A percentile compares a stretch with the other conserved stretches of the same genome.
Conservation (phyloP, 2,797 vertebrate species). For the Rhinichthys osculus region DNA sequence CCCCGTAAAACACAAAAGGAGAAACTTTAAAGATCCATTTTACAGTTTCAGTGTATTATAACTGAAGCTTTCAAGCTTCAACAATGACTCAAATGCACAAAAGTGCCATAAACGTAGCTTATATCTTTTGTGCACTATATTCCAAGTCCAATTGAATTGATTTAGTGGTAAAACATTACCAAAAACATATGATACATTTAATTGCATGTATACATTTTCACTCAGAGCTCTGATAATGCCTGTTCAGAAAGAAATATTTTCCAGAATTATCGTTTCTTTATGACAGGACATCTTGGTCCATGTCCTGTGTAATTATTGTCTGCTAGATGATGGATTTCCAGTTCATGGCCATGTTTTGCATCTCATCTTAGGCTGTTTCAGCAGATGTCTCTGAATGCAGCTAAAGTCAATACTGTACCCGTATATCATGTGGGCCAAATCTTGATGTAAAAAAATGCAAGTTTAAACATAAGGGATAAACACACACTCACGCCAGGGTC, state of each 20-base stretch:
- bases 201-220: background rate
- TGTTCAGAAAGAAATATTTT: background rate
- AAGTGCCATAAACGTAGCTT: background rate
- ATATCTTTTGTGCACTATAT: background rate
- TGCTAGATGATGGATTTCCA: conserved; percentile 19
- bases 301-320: conserved; percentile 62
- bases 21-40: background rate
- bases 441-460: conserved; percentile 20
- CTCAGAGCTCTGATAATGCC: background rate
- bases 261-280: background rate
- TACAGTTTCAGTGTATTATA: background rate
- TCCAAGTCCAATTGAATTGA: background rate
- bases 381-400: conserved; percentile 55
- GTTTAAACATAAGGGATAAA: conserved; percentile 32
- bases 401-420: conserved; percentile 46
- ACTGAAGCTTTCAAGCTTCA: background rate
- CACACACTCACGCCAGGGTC: conserved; percentile 20
- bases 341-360: conserved; percentile 25
- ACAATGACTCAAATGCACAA: background rate
- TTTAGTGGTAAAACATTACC: background rate
- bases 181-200: background rate
- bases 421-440: conserved; percentile 16
- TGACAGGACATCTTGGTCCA: background rate
- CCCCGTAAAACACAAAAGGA: background rate
- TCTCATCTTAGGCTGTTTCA: conserved; percentile 44